Evolutionary conservation across 2,888 invertebrate species (phyloP).

Genomic region (Metellina segmentata): DNA sequence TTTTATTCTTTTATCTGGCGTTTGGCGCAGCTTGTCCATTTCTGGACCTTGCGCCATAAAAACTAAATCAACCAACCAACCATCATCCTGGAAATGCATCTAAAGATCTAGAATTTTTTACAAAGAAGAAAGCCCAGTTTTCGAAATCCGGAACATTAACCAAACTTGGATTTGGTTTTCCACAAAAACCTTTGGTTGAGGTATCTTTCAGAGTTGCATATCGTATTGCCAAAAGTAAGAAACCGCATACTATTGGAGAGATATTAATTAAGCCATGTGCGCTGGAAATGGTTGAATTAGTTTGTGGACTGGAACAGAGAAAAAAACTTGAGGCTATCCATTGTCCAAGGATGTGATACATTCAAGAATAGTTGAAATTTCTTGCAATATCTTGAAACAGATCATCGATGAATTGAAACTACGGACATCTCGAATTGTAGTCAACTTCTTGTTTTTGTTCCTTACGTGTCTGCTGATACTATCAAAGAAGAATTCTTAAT

Average conservation of each 20-base stretch:
- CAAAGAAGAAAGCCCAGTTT: too few species aligned
- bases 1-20: too few species aligned
- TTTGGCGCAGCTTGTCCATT: too few species aligned
- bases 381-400: slow-evolving; percentile 69
- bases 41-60: too few species aligned
- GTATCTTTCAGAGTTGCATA: slow-evolving; percentile 47
- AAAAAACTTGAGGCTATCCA: too few species aligned
- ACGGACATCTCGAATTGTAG: too few species aligned
- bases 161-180: too few species aligned
- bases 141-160: too few species aligned
- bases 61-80: too few species aligned
- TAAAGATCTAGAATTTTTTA: too few species aligned
- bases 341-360: slow-evolving; percentile 65
- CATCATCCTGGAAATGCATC: slow-evolving; percentile 63
- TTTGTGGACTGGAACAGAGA: slow-evolving; percentile 10
- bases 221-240: slow-evolving; percentile 61
- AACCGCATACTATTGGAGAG: slow-evolving; percentile 69
- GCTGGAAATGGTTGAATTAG: slow-evolving; percentile 21
- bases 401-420: slow-evolving; percentile 45
- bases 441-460: not conserved
- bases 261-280: slow-evolving; percentile 65
- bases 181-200: too few species aligned
- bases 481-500: slow-evolving; percentile 66
- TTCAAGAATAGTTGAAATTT: slow-evolving; percentile 69
- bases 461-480: slow-evolving; percentile 57